A percentile compares a stretch with the other conserved stretches of the same genome.
phyloP scores from a whole-genome alignment of 2,113 vertebrate genomes.

The Crypturellus undulatus region DNA sequence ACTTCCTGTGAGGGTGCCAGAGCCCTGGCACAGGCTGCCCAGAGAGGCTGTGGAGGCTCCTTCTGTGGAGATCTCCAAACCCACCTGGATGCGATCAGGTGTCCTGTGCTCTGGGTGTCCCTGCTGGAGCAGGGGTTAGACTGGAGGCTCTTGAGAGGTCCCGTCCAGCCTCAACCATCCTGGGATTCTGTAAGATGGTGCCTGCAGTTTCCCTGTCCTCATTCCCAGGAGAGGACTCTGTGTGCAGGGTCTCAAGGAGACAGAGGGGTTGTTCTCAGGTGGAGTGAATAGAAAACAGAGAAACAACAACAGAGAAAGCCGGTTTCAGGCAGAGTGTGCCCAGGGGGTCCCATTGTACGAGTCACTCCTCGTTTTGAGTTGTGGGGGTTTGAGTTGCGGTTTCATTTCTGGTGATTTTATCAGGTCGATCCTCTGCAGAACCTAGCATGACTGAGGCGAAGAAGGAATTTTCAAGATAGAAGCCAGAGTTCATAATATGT shows the following conservation, averaged over 20 bases:
- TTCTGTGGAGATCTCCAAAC: too few species aligned
- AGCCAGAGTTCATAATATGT: background rate
- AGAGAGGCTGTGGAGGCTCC: too few species aligned
- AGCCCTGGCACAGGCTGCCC: too few species aligned
- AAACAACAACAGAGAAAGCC: background rate
- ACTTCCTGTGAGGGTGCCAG: too few species aligned
- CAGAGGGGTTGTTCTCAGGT: background rate
- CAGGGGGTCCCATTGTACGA: accelerated
- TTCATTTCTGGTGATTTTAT: background rate
- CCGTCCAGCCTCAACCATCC: too few species aligned
- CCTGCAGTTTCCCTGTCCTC: background rate
- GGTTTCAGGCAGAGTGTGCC: background rate
- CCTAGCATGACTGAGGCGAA: background rate
- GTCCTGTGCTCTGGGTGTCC: too few species aligned
- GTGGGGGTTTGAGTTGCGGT: accelerated
- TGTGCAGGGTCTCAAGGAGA: background rate
- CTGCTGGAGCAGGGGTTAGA: too few species aligned
- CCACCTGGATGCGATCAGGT: too few species aligned
- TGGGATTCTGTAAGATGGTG: too few species aligned
- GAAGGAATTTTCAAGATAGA: background rate
- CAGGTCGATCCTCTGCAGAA: background rate
- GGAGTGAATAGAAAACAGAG: background rate
- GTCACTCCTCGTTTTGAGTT: background rate
- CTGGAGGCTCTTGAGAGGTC: too few species aligned
- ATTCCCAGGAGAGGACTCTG: background rate